Evolutionary conservation across 2,888 invertebrate genomes (phyloP).

Genomic region (Amphipoea oculea): DNA sequence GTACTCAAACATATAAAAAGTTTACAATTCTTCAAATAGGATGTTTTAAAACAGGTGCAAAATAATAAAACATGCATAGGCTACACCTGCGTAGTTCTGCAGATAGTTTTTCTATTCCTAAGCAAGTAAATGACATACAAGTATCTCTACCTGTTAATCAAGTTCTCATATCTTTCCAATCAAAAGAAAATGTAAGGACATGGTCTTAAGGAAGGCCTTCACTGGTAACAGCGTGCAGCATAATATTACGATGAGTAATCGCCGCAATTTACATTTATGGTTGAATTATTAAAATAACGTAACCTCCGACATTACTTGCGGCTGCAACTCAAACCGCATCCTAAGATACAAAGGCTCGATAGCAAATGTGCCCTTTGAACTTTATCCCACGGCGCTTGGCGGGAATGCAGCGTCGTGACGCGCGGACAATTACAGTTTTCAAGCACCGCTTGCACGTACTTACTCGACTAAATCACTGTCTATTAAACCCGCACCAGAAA

Average conservation of each 20-base stretch:
- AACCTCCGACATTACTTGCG: constrained; percentile 71
- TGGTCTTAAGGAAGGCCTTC: constrained; percentile 38
- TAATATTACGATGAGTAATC: constrained; percentile 68
- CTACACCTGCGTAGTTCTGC: background rate
- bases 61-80: background rate
- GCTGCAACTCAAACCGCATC: constrained; percentile 70
- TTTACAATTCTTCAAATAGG: background rate
- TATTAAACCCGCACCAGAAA: constrained; percentile 68
- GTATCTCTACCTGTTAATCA: constrained; percentile 1
- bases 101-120: background rate
- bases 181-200: constrained; percentile 48
- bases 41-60: background rate
- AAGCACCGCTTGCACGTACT: constrained; percentile 72
- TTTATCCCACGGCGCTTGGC: constrained; percentile 76
- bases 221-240: constrained; percentile 18
- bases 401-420: constrained; percentile 78
- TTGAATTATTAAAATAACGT: constrained; percentile 71
- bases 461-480: constrained; percentile 76
- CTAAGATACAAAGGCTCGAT: constrained; percentile 77
- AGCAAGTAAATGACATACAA: background rate
- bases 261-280: constrained; percentile 68
- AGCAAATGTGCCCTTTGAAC: constrained; percentile 81
- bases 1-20: too few species aligned
- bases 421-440: constrained; percentile 80
- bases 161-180: constrained; percentile 39